Base-by-base conservation (phyloP, 2,113 vertebrate genomes). In the Origma solitaria region DNA sequence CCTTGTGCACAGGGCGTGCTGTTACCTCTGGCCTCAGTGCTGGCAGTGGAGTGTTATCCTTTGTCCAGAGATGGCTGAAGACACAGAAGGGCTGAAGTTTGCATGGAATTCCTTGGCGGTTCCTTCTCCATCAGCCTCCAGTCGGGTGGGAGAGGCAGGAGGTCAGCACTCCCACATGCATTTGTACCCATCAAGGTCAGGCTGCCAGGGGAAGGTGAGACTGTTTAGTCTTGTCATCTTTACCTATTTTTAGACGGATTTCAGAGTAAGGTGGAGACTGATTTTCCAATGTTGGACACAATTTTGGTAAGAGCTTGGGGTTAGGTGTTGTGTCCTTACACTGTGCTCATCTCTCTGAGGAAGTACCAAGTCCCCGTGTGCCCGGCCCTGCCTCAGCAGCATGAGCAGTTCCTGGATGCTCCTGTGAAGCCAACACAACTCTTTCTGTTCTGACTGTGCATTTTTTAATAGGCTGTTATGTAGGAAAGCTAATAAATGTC, bases 101-200 rank as follows among this genome's bases (percentile, higher is more conserved):
- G 9, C 2, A 0, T 10, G 57, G 80, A 40, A 10, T 51, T 69
- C 35, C 33, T 38, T 3, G 11, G 15, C 40, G 33, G 30, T 3
- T 76, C 88, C 27, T 3, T 2, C 38, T 49, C 38, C 40, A 6
- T 1, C 35, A 50, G 0, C 47, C 62, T 27, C 66, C 35, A 4
- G n/a, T 1, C 0, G 4, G 9, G 17, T 20, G 56, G 42, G 79
- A 56, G 45, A 49, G 61, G 45, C 33, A 10, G 80, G n/a, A 31
- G 50, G 12, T 21, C 58, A 25, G 0, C 3, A 3, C 16, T 35
- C 5, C 42, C 20, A 24, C 17, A 0, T 15, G 4, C 9, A 0
- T 58, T 28, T 13, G 15, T 7, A 45, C 31, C 58, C 47, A 10
- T 5, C 76, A 14, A 57, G 42, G 78, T 70, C 72, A 56, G 76